Evolutionary conservation across 1,140 invertebrate genomes (phyloP).

Genomic region (Colletes gigas): DNA sequence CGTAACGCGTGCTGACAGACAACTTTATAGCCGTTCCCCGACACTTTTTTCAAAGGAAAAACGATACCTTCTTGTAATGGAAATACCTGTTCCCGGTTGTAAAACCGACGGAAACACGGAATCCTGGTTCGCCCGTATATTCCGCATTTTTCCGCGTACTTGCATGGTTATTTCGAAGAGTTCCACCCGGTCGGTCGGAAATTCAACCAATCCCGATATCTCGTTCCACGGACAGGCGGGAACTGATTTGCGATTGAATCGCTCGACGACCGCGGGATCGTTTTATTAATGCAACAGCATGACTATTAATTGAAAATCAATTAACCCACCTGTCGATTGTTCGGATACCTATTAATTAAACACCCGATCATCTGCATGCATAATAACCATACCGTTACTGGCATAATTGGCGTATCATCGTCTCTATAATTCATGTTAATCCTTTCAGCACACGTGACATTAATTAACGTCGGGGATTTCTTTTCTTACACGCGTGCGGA

Average conservation of each 20-base stretch:
- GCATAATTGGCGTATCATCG: conserved; percentile 23
- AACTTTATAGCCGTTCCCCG: conserved; percentile 24
- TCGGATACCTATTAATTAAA: conserved; percentile 43
- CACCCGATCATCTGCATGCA: conserved; percentile 17
- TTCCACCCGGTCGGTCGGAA: too few species aligned
- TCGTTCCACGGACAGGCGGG: too few species aligned
- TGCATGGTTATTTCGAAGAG: neutral
- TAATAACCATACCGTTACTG: conserved; percentile 23
- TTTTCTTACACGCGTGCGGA: neutral
- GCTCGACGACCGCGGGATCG: neutral
- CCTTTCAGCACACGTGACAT: neutral
- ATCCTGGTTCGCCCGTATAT: neutral
- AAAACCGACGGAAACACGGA: neutral
- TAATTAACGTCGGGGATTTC: neutral
- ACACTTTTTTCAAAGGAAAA: neutral
- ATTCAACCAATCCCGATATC: too few species aligned
- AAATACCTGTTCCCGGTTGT: conserved; percentile 7
- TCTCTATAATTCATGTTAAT: conserved; percentile 6
- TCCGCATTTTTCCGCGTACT: neutral
- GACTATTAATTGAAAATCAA: conserved; percentile 27
- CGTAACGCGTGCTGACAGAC: conserved; percentile 11
- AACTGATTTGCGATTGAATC: conserved; percentile 5
- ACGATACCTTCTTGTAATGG: conserved; percentile 17
- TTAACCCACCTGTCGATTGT: conserved; percentile 26
- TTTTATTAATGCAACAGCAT: conserved; percentile 27